A percentile compares a stretch with the other conserved stretches of the same genome.
Evolutionary conservation across 2,797 vertebrate genomes (phyloP).

Genomic region (Etheostoma perlongum): DNA sequence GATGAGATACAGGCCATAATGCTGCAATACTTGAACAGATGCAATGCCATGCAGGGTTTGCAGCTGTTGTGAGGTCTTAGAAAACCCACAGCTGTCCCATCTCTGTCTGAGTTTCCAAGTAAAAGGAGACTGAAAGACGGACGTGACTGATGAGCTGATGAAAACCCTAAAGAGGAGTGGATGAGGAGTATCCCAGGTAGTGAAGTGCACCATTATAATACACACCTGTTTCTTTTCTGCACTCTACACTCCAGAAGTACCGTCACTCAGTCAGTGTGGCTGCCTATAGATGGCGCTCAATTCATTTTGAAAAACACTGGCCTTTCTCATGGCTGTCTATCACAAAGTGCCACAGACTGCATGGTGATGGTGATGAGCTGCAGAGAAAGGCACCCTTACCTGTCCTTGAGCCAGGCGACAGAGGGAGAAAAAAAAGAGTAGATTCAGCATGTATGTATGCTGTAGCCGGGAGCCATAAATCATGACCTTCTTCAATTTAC

Average conservation of each 20-base stretch:
- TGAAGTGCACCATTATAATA: constrained; percentile 7
- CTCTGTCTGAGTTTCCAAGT: constrained; percentile 51
- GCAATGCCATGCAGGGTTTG: constrained; percentile 73
- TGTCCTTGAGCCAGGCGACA: constrained; percentile 81
- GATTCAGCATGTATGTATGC: constrained; percentile 81
- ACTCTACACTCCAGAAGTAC: not conserved
- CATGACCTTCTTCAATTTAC: constrained; percentile 84
- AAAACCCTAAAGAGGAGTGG: constrained; percentile 46
- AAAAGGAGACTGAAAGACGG: constrained; percentile 56
- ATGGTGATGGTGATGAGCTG: constrained; percentile 65
- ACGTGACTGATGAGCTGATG: constrained; percentile 73
- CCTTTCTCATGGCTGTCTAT: constrained; percentile 66
- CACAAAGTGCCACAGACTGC: constrained; percentile 70
- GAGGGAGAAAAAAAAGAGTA: constrained; percentile 67
- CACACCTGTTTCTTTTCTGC: constrained; percentile 16
- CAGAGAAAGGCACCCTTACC: constrained; percentile 79
- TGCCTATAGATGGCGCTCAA: constrained; percentile 80
- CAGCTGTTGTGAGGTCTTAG: constrained; percentile 74
- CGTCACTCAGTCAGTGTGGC: constrained; percentile 8
- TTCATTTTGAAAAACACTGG: constrained; percentile 65
- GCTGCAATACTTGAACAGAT: constrained; percentile 71
- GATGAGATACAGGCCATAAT: constrained; percentile 46
- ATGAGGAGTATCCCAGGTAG: constrained; percentile 55
- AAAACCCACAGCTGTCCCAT: constrained; percentile 74
- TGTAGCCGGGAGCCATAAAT: constrained; percentile 79